These are phyloP conservation scores for Cassiopea xamachana DNA, from an alignment of 30 jellyfish, hydroid and myxozoan genomes.

Conservation along the genomic window DNA sequence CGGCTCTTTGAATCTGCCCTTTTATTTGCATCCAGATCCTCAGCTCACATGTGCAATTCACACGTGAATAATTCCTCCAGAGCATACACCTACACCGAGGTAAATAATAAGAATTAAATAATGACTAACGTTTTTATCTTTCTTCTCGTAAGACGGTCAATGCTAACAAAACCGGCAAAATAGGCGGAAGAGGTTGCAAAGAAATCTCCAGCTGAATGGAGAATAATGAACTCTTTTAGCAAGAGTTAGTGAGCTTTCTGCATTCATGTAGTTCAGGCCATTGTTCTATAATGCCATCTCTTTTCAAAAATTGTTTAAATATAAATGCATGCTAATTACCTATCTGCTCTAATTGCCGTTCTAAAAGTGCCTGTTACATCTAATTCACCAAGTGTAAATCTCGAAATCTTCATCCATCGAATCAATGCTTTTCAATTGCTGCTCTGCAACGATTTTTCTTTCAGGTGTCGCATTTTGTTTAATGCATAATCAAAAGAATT, in stretches of 20 bases:
- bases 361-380: no score
- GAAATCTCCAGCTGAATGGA: not conserved
- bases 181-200: not conserved
- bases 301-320: no score
- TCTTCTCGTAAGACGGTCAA: not conserved
- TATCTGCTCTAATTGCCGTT: no score
- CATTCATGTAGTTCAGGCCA: not conserved
- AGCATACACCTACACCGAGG: not conserved
- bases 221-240: not conserved
- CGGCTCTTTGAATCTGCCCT: not conserved
- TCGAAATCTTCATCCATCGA: no score
- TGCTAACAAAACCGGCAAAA: not conserved
- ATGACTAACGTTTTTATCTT: not conserved
- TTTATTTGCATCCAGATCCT: conserved; percentile 21
- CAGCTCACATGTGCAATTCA: conserved; percentile 20
- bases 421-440: no score
- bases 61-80: conserved; percentile 10
- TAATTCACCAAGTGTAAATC: no score
- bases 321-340: no score
- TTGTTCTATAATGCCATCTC: no score
- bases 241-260: not conserved
- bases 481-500: no score
- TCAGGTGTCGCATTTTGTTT: no score
- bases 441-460: no score
- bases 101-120: not conserved